These are phyloP conservation scores for Coenobita brevimanus DNA, from an alignment of 1,140 invertebrate genomes.

Conservation along the genomic window DNA sequence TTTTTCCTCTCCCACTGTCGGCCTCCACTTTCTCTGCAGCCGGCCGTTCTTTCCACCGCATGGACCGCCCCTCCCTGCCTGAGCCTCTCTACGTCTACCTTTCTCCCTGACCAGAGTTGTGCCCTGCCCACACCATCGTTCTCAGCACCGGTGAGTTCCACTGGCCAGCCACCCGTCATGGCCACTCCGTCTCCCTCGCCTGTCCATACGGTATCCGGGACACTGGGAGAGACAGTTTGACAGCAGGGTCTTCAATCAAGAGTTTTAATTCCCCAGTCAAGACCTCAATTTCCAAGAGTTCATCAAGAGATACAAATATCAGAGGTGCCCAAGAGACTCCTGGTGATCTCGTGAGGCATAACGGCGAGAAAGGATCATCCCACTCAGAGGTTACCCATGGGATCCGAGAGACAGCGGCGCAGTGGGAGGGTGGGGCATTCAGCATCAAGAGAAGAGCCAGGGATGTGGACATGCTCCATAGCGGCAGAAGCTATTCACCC, in stretches of 20 bases:
- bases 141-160: conserved; percentile 70
- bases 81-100: conserved; percentile 47
- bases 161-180: conserved; percentile 71
- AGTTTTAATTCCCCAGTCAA: background rate
- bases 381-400: background rate
- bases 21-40: conserved; percentile 23
- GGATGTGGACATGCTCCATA: background rate
- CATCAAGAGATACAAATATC: background rate
- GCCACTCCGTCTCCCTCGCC: conserved; percentile 65
- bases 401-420: background rate
- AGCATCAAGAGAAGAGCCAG: conserved; percentile 31
- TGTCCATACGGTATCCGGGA: conserved; percentile 71
- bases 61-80: conserved; percentile 2
- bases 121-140: conserved; percentile 66
- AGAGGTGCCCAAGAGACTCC: background rate
- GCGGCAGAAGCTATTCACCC: background rate
- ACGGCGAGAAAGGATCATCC: conserved; percentile 6
- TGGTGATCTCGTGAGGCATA: background rate
- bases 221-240: conserved; percentile 69
- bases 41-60: background rate
- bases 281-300: background rate
- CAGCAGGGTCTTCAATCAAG: conserved; percentile 51
- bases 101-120: conserved; percentile 70
- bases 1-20: conserved; percentile 17
- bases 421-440: conserved; percentile 35